phyloP scores from a whole-genome alignment of 64 coral and sea anemone genomes.

The Montipora sp. region DNA sequence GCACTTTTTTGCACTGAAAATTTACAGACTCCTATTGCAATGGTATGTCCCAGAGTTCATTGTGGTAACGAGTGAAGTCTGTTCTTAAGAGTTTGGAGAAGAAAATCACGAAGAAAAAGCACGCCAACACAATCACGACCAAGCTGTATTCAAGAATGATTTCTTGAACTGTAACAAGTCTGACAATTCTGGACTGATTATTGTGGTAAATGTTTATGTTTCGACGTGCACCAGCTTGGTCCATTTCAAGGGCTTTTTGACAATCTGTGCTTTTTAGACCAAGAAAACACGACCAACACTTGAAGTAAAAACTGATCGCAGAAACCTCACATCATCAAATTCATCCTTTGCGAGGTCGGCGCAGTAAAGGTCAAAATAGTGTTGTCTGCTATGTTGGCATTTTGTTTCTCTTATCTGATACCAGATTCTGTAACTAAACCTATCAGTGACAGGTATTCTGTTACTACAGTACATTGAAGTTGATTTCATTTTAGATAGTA shows the following conservation, averaged over 20 bases:
- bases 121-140: conserved; percentile 18
- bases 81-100: neutral
- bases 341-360: too few relatives aligned
- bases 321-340: too few relatives aligned
- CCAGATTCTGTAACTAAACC: too few relatives aligned
- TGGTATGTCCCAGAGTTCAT: neutral
- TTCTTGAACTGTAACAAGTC: conserved; percentile 18
- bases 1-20: neutral
- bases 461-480: too few relatives aligned
- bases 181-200: conserved; percentile 4
- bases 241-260: neutral
- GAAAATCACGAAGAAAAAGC: conserved; percentile 4
- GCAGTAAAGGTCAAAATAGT: too few relatives aligned
- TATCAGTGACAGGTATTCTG: too few relatives aligned
- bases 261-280: neutral
- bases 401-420: too few relatives aligned
- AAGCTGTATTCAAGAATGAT: conserved; percentile 19
- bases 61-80: neutral
- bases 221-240: neutral
- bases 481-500: too few relatives aligned
- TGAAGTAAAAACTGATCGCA: neutral
- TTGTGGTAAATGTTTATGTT: neutral
- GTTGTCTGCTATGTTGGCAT: too few relatives aligned
- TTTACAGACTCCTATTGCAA: too few relatives aligned
- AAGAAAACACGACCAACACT: neutral